Evolutionary conservation across 2,888 invertebrate genomes (phyloP).

Genomic region (Lochmaea crataegi): DNA sequence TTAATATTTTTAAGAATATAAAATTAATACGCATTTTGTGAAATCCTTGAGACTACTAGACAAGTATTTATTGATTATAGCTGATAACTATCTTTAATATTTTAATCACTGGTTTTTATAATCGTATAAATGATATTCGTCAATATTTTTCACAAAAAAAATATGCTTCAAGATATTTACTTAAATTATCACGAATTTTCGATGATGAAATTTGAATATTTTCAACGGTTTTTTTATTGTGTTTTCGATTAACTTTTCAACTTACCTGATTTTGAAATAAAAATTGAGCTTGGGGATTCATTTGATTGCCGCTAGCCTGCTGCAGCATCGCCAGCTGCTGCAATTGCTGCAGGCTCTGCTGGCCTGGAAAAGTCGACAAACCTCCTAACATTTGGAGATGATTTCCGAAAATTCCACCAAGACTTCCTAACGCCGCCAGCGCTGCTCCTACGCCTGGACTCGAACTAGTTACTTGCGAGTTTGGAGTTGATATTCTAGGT

Average conservation of each 20-base stretch:
- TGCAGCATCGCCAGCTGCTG: conserved; percentile 72
- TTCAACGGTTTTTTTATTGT: too few species aligned
- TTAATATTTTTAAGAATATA: not conserved
- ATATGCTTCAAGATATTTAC: too few species aligned
- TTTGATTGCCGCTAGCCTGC: conserved; percentile 58
- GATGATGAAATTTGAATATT: too few species aligned
- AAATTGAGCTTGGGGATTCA: conserved; percentile 75
- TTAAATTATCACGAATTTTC: too few species aligned
- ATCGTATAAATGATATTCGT: too few species aligned
- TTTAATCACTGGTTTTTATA: not conserved
- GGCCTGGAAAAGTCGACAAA: conserved; percentile 71
- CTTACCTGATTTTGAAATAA: conserved; percentile 81
- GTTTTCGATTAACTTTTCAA: too few species aligned
- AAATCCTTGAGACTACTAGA: conserved; percentile 14
- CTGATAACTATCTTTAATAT: conserved; percentile 5
- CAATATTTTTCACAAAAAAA: too few species aligned
- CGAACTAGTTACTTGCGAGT: conserved; percentile 63
- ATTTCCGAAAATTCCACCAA: conserved; percentile 63
- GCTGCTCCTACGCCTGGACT: conserved; percentile 63
- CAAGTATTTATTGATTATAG: conserved; percentile 1
- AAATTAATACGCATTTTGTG: conserved; percentile 10
- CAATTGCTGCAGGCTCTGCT: conserved; percentile 75
- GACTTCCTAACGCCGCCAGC: conserved; percentile 66
- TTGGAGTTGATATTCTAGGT: conserved; percentile 60
- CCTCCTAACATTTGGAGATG: conserved; percentile 64